Percentiles rank a stretch among this genome's conserved stretches.
These are phyloP conservation scores for Copsychus sechellarum DNA, from an alignment of 2,113 vertebrate genomes.

Conservation along the genomic window DNA sequence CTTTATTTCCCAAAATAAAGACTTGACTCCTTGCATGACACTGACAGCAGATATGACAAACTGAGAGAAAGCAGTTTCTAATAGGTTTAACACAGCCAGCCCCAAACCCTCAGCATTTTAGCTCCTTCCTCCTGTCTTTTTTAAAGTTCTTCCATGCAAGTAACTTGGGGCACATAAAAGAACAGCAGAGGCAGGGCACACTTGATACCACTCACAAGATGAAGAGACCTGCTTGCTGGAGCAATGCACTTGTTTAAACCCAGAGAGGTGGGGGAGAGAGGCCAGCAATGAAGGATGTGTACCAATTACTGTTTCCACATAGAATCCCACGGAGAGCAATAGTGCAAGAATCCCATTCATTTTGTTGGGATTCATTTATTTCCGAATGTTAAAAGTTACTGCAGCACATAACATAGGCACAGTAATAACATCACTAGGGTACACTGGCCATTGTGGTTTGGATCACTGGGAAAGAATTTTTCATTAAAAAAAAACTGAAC, in stretches of 20 bases:
- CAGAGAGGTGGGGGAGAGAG: background rate
- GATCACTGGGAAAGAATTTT: background rate
- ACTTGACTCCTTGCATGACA: fast-evolving
- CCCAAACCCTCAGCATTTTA: background rate
- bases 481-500: background rate
- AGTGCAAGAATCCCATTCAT: constrained; percentile 38
- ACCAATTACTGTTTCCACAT: constrained; percentile 43
- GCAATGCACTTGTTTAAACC: background rate
- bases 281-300: constrained; percentile 29
- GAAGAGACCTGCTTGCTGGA: background rate
- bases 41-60: background rate
- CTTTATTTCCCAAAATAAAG: background rate
- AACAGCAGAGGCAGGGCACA: background rate
- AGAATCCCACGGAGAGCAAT: constrained; percentile 32
- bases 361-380: constrained; percentile 36
- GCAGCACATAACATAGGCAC: background rate
- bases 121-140: background rate
- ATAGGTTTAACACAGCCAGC: background rate
- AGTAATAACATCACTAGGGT: background rate
- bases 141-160: background rate
- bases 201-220: background rate
- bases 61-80: background rate
- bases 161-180: constrained; percentile 12
- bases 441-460: background rate
- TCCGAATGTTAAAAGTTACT: constrained; percentile 32